These are phyloP conservation scores for Microcebus lehilahytsara DNA, from an alignment of 2,113 vertebrate species.

Conservation along the genomic window DNA sequence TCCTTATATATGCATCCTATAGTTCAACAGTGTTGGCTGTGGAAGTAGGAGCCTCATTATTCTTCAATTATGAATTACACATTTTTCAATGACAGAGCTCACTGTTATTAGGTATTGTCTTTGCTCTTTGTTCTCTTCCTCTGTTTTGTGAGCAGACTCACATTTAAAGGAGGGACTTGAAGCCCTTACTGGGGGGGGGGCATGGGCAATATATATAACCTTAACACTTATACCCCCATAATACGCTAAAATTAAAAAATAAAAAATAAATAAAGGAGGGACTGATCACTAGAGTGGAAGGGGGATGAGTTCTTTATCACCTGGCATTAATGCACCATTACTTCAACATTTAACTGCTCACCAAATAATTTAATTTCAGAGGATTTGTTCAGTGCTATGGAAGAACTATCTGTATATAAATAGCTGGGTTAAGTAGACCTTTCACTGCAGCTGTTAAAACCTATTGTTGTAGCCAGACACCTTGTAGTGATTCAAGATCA, in stretches of 20 bases:
- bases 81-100: neutral
- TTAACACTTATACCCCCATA: too few relatives aligned
- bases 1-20: neutral
- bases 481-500: conserved; percentile 59
- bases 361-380: conserved; percentile 64
- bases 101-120: neutral
- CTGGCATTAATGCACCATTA: neutral
- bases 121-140: neutral
- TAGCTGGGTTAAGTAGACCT: conserved; percentile 61
- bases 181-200: too few relatives aligned
- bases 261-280: neutral
- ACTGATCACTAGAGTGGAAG: neutral
- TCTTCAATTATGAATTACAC: neutral
- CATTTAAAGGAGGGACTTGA: neutral
- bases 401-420: conserved; percentile 62
- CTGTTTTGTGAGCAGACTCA: neutral
- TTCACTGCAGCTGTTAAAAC: conserved; percentile 53
- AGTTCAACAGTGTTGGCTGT: neutral
- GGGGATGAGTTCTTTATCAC: neutral
- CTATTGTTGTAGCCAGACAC: conserved; percentile 60
- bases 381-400: conserved; percentile 7
- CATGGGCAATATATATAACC: too few relatives aligned
- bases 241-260: too few relatives aligned
- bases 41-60: neutral
- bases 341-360: conserved; percentile 36